Base-by-base conservation (phyloP, 2,797 vertebrate species). In the Scleropages formosus region DNA sequence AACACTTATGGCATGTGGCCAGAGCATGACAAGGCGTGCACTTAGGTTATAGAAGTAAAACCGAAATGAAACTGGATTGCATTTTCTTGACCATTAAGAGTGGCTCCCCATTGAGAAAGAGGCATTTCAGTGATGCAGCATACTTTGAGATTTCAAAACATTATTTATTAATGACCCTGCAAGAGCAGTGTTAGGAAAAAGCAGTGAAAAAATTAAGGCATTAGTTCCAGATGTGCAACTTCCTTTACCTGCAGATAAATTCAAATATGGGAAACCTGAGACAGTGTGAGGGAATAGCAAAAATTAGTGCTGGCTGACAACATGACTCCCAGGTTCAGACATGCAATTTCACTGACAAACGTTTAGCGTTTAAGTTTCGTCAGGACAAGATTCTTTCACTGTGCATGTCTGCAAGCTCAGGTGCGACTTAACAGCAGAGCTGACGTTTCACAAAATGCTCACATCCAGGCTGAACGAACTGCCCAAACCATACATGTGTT, bases 381-480 rank as follows among this genome's bases (percentile, higher is more conserved):
- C n/a, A n/a, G n/a, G n/a, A n/a, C n/a, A 51, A 77, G 70, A 81
- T 87, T 85, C 91, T 92, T 89, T 91, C 92, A 90, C 77, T 69
- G 16, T 12, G 10, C 74, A 15, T 16, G 44, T 47, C 9, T 7
- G 13, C 66, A n/a, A 0, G 68, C 11, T 1, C 10, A 18, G 49
- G 68, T n/a, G 24, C 20, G 0, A 10, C 71, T 71, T 56, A 8
- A 51, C 66, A 31, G 15, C 67, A 49, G 68, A 24, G 15, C 56
- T 51, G 18, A 0, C 11, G 12, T 24, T 24, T 64, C 60, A 56
- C 20, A 59, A 22, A 27, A 22, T n/a, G 27, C 62, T 65, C 39
- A 56, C 16, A 24, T 63, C 39, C 44, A 63, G 60, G 63, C 46
- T 58, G 70, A 53, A 64, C 58, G 46, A 66, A 46, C 47, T 80